Base-by-base conservation (phyloP, 53 echinoderm and acorn worm genomes). In the Temnopleurus reevesii region DNA sequence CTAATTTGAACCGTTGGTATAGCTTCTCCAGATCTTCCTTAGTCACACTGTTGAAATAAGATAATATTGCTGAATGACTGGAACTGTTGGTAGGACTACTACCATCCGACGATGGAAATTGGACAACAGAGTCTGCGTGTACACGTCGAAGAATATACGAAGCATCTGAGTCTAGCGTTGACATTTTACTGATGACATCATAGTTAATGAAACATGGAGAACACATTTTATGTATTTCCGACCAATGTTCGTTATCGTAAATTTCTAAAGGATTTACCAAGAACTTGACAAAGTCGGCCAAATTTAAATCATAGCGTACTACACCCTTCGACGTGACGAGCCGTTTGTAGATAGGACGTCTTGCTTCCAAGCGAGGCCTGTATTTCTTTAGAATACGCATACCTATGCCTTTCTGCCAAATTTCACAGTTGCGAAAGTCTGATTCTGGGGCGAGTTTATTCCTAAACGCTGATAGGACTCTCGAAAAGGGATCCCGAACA, bases 61-160 rank as follows among this genome's bases (percentile, higher is more conserved):
- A 91, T 18, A 58, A 38, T 21, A 90, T 41, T 24, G 86, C 17
- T 21, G 41, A 47, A 53, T 49, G 8, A 12, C 61, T 51, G 33
- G 91, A 91, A 64, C 94, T 94, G 41, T 90, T 90, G 10, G 94
- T 94, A 4, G 94, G 94, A 86, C 94, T 94, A 55, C 94, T 94
- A 8, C 91, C 81, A 38, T 86, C 81, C 21, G 81, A 59, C 17
- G 90, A 89, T 1, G 91, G 94, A 27, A 94, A 94, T 25, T 91
- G 27, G 31, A 94, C 94, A 1, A 91, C 28, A 1, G 60, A 43
- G 30, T 94, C 94, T 19, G 92, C 90, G 15, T 91, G 85, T 15
- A 66, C 21, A 19, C 59, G 77, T 63, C 89, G 91, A 7, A 94
- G 66, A 60, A 94, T 86, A 46, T 89, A 94, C n/a, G 77, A 86